Base-by-base conservation (phyloP, 92 coral and sea anemone species). In the Zoanthus solanderi region DNA sequence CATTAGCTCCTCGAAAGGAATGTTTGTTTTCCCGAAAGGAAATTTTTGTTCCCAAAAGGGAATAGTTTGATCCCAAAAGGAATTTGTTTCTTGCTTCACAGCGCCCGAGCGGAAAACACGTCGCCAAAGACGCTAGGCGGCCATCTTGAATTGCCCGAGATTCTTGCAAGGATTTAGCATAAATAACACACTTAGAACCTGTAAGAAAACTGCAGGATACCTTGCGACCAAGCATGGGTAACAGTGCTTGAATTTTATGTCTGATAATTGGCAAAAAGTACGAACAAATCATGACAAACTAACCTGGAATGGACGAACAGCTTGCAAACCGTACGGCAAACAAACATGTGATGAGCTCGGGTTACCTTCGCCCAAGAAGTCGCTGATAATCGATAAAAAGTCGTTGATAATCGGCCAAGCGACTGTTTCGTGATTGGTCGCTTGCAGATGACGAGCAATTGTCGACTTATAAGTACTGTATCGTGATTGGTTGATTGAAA, bases 61-160 rank as follows among this genome's bases (percentile, higher is more conserved):
- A 67, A 67, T 67, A 67, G 72, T 67, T 23, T 67, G 72, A 67
- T 67, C 72, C 72, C 72, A 67, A 67, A 30, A 23, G 42, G 72
- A 30, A 30, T 10, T 30, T 30, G 42, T 67, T 23, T 23, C 72
- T 67, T 67, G 37, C 32, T 23, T 67, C 9, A 67, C 37, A 67
- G 72, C 72, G 42, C 72, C 42, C 72, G 72, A 30, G 72, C 42
- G 34, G 72, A 67, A 23, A 23, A 67, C 72, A 67, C 72, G 32
- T 23, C 72, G 42, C 72, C 66, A 58, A 58, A 58, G 72, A 18
- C 42, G 72, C 72, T 67, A 23, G 72, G 72, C 72, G 72, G 72
- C 72, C 72, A 67, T 67, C 72, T 23, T 67, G 72, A 10, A 30
- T 67, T 23, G 32, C 45, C 42, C 13, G 72, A 23, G 72, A 30